These are phyloP conservation scores for Anorthoa munda DNA, from an alignment of 2,888 invertebrate species.

Conservation along the genomic window DNA sequence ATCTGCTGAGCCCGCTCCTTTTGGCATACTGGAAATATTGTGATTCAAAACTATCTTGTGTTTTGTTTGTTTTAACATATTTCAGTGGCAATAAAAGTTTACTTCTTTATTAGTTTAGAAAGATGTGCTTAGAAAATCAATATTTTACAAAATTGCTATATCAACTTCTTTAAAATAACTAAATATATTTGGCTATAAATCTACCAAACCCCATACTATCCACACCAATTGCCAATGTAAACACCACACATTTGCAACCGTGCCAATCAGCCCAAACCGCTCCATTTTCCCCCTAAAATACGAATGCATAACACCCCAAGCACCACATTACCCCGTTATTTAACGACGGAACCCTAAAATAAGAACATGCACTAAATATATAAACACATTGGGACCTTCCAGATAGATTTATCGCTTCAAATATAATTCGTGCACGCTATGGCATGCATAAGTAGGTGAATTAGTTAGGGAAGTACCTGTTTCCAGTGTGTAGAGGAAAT, in stretches of 20 bases:
- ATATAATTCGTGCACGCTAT: constrained; percentile 75
- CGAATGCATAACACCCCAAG: constrained; percentile 59
- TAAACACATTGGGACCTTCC: constrained; percentile 64
- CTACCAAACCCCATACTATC: constrained; percentile 25
- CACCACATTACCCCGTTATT: constrained; percentile 67
- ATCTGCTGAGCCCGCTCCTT: too few species aligned
- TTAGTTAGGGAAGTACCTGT: constrained; percentile 77
- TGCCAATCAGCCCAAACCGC: constrained; percentile 47
- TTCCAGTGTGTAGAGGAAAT: constrained; percentile 70
- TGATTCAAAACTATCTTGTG: too few species aligned
- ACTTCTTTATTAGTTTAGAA: too few species aligned
- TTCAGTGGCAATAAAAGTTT: too few species aligned
- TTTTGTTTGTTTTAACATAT: too few species aligned
- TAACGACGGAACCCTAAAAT: constrained; percentile 67
- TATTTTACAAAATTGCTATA: too few species aligned
- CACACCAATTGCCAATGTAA: constrained; percentile 14
- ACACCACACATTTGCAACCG: constrained; percentile 42
- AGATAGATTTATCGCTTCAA: constrained; percentile 79
- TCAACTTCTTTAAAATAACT: too few species aligned
- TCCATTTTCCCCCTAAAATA: constrained; percentile 57
- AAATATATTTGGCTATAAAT: constrained; percentile 12
- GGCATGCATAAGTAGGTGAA: constrained; percentile 79
- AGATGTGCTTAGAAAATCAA: too few species aligned
- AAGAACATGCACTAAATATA: constrained; percentile 73
- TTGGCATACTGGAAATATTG: too few species aligned